Evolutionary conservation across 1,140 invertebrate species (phyloP), one percentile per base, ranked within the genome.

Genomic region (Ceratitis capitata): DNA sequence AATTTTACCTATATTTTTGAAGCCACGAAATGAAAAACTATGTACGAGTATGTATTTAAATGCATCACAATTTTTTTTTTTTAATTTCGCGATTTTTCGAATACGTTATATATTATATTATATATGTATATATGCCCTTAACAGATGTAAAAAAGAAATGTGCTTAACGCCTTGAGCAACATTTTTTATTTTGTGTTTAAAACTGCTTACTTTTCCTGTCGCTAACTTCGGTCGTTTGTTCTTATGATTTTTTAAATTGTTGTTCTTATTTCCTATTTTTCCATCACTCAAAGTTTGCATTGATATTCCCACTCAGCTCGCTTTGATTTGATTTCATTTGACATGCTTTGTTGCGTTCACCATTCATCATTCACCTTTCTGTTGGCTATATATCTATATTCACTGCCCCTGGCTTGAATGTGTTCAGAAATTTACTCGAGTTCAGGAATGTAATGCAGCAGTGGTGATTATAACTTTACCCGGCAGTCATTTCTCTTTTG

Each of bases 241-340:
- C 51, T 56, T 56, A 19, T 56, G 51, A 5, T 56, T n/a, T 0
- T 19, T 19, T 4, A n/a, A 19, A 7, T 26, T 26, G 56, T 12
- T 6, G n/a, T 26, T 29, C n/a, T 53, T 53, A 53, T 53, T 19
- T 10, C 51, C 29, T 29, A 39, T 42, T 39, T 78, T 78, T 78
- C 3, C 19, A 42, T 32, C 42, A 7, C 7, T 35, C 42, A 6
- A 39, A n/a, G 3, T 42, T 78, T 78, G 16, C 69, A 78, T 78
- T 78, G 32, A 78, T 42, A 42, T 78, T 78, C 16, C 69, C 32
- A 78, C 42, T 35, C 45, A 51, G 42, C 35, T 51, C 82, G 45
- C 10, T 83, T 53, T 83, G 82, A 83, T 83, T 83, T 83, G 45
- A 83, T 83, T 83, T 45, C 45, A 83, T 83, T 83, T 45, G 82